A percentile compares a stretch with the other conserved stretches of the same genome.
These are phyloP conservation scores for Craseonycteris thonglongyai DNA, from an alignment of 2,113 vertebrate genomes.

Conservation along the genomic window DNA sequence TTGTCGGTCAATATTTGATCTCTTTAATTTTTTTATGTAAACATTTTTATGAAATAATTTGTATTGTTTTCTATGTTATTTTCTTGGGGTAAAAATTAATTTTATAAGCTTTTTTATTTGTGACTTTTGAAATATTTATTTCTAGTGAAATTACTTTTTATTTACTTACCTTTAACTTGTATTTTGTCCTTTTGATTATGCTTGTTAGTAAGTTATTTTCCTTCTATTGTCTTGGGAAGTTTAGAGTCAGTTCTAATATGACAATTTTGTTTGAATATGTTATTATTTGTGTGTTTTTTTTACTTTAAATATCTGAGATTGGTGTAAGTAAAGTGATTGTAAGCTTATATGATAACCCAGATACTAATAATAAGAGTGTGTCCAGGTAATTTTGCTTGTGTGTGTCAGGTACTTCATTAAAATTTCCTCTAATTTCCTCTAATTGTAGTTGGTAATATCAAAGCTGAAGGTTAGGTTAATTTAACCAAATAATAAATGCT, in stretches of 20 bases:
- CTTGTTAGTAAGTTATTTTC: background rate
- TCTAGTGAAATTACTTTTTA: background rate
- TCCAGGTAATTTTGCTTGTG: background rate
- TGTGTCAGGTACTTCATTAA: too few relatives aligned
- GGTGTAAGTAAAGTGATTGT: background rate
- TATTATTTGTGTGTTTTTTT: background rate
- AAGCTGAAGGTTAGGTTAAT: background rate
- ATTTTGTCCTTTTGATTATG: background rate
- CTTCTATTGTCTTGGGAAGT: background rate
- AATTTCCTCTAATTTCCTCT: too few relatives aligned
- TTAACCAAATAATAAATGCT: background rate
- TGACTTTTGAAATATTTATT: background rate
- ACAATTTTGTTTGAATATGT: background rate
- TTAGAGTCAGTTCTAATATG: background rate
- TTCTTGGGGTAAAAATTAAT: background rate
- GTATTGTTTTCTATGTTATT: background rate
- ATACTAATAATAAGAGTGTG: background rate
- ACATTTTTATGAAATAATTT: background rate
- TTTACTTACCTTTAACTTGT: background rate
- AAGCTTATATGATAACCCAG: background rate
- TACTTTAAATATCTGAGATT: background rate
- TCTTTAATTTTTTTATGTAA: background rate
- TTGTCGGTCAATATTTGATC: background rate
- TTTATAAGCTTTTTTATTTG: background rate
- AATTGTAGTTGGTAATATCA: background rate